Percentiles rank a stretch among this genome's conserved stretches.
Evolutionary conservation across 2,797 vertebrate species (phyloP).

Genomic region (Falco columbarius): DNA sequence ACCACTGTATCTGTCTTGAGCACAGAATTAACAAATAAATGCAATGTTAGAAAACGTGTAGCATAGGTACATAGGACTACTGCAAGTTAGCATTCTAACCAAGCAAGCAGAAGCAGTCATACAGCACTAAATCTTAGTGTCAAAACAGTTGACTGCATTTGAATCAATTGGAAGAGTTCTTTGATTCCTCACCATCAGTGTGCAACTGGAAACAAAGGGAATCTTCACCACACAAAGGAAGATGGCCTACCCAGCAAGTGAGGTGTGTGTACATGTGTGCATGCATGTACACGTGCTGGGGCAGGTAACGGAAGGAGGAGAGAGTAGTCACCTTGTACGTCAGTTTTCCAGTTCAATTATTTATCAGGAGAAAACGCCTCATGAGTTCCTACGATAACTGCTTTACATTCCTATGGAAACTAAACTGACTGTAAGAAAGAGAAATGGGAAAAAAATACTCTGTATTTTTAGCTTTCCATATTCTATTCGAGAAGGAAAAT

Average conservation of each 20-base stretch:
- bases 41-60: background rate
- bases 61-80: background rate
- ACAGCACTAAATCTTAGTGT: background rate
- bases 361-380: background rate
- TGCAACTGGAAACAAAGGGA: background rate
- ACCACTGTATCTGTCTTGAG: background rate
- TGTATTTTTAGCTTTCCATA: background rate
- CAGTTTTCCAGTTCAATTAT: background rate
- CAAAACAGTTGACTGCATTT: background rate
- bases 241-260: background rate
- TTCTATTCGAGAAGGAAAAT: background rate
- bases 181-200: background rate
- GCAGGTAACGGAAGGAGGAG: background rate
- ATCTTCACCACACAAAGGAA: background rate
- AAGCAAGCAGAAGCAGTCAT: background rate
- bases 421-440: background rate
- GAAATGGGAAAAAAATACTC: background rate
- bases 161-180: background rate
- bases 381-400: background rate
- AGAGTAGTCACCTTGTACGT: background rate
- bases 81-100: background rate
- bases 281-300: no score
- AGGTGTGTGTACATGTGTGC: rapidly evolving
- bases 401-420: background rate
- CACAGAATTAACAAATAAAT: background rate